Evolutionary conservation across 2,888 invertebrate genomes (phyloP), one percentile per base, ranked within the genome.

Genomic region (Clunio marinus): DNA sequence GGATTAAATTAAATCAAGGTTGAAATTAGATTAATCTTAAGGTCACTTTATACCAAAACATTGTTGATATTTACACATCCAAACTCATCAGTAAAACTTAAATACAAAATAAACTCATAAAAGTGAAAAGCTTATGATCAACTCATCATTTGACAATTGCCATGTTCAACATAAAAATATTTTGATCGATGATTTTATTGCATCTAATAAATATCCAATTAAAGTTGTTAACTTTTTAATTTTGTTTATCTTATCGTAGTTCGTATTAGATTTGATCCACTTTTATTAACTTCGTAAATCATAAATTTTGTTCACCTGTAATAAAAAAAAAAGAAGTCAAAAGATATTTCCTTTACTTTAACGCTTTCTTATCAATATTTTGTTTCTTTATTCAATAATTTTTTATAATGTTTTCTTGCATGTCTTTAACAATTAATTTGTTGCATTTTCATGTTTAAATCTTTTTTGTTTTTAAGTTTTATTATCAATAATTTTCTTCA

Each of bases 121-220:
- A n/a, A n/a, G n/a, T n/a, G n/a, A n/a, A n/a, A n/a, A n/a, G n/a
- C n/a, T n/a, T n/a, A n/a, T n/a, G n/a, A n/a, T n/a, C n/a, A n/a
- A n/a, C n/a, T n/a, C n/a, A n/a, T n/a, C n/a, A n/a, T n/a, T n/a
- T n/a, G n/a, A n/a, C n/a, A 41, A 41, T 41, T 41, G 41, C n/a
- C n/a, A 41, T 41, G 41, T 41, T 41, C 4, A 32, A n/a, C n/a
- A 41, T 10, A 10, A 41, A n/a, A n/a, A 2, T 15, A 41, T 10
- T 41, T 41, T 41, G 41, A 41, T 41, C 41, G 41, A 41, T 41
- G 41, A 41, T n/a, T 41, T 41, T 41, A 41, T 41, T n/a, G 41
- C 41, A 41, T n/a, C 41, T n/a, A n/a, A 41, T 15, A 15, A 41
- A 41, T 2, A 10, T 10, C n/a, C 41, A 41, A 41, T 41, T 41